These are phyloP conservation scores for Oncorhynchus keta DNA, from an alignment of 2,113 vertebrate species.

Conservation along the genomic window DNA sequence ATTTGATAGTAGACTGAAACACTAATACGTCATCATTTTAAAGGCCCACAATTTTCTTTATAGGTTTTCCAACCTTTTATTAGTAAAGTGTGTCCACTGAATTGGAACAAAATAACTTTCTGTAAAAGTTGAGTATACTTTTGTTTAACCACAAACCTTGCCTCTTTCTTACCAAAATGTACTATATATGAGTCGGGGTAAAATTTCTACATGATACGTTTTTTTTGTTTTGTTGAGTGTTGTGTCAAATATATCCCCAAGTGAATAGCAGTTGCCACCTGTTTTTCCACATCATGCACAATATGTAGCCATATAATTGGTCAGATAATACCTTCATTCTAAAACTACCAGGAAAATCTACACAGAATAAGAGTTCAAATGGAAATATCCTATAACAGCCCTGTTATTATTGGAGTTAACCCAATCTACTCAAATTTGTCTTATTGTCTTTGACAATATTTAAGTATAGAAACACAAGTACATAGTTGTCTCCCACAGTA, in stretches of 20 bases:
- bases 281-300: background rate
- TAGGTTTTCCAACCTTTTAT: too few relatives aligned
- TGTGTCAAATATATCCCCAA: conserved; percentile 39
- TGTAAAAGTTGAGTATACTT: conserved; percentile 7
- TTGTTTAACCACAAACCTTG: background rate
- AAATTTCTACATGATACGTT: background rate
- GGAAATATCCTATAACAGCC: background rate
- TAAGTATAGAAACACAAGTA: too few relatives aligned
- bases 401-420: conserved; percentile 7
- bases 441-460: too few relatives aligned
- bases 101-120: conserved; percentile 9
- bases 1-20: too few relatives aligned
- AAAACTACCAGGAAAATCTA: too few relatives aligned
- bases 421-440: too few relatives aligned
- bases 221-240: too few relatives aligned
- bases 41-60: too few relatives aligned
- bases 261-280: too few relatives aligned
- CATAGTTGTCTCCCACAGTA: too few relatives aligned
- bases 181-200: background rate
- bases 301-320: background rate
- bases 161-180: conserved; percentile 18
- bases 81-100: background rate
- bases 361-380: background rate
- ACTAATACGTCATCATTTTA: too few relatives aligned
- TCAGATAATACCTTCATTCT: too few relatives aligned